Conservation (phyloP, 2,888 invertebrate species). For the Ophion ellenae region DNA sequence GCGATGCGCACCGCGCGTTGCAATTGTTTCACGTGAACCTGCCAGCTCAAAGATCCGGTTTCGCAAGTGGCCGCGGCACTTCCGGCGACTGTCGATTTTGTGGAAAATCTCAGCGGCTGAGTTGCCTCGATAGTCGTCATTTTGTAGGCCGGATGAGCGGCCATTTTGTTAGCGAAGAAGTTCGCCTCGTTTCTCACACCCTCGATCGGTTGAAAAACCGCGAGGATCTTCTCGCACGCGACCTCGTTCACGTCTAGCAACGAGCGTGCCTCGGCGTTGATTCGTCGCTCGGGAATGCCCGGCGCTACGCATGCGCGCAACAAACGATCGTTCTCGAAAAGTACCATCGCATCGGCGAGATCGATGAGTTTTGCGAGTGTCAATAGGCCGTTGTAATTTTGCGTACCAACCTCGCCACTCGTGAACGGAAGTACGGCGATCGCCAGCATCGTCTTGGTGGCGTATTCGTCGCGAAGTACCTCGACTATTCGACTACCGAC, state of each 20-base stretch:
- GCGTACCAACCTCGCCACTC: slow-evolving; percentile 85
- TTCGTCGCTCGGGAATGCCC: background rate
- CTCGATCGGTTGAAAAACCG: slow-evolving; percentile 83
- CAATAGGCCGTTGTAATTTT: slow-evolving; percentile 85
- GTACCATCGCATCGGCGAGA: slow-evolving; percentile 81
- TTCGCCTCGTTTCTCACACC: slow-evolving; percentile 73
- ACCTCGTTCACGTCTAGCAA: slow-evolving; percentile 84
- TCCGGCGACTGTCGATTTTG: background rate
- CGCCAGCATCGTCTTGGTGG: slow-evolving; percentile 83
- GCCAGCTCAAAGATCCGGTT: slow-evolving; percentile 80
- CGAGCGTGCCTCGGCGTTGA: slow-evolving; percentile 74
- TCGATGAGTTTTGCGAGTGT: slow-evolving; percentile 84
- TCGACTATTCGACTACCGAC: slow-evolving; percentile 84
- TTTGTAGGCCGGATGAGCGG: slow-evolving; percentile 84
- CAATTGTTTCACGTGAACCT: slow-evolving; percentile 77
- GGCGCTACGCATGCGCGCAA: slow-evolving; percentile 71
- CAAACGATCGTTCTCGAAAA: slow-evolving; percentile 85
- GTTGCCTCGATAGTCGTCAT: slow-evolving; percentile 83
- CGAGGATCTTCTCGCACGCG: slow-evolving; percentile 84
- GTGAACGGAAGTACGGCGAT: slow-evolving; percentile 84
- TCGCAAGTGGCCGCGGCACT: background rate
- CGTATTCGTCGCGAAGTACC: slow-evolving; percentile 82
- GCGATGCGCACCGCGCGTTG: slow-evolving; percentile 76
- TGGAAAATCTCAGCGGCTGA: slow-evolving; percentile 75
- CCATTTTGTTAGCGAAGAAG: slow-evolving; percentile 80